These are phyloP conservation scores for Lucilia sericata DNA, from an alignment of 1,140 invertebrate genomes.

Conservation along the genomic window DNA sequence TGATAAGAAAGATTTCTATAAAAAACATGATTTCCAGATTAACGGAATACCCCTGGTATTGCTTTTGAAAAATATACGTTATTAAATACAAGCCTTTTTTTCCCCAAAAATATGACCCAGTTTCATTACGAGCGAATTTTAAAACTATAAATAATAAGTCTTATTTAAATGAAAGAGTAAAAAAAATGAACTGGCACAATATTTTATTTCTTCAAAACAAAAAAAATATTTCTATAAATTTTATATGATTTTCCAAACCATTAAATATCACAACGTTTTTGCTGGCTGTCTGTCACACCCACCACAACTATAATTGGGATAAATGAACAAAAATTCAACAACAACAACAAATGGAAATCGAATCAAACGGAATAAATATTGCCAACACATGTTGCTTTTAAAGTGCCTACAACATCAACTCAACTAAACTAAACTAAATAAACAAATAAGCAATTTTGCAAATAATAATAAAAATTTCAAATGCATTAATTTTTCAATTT, in stretches of 20 bases:
- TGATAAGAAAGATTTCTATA: too few species aligned
- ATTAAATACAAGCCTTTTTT: neutral
- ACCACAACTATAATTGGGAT: conserved; percentile 14
- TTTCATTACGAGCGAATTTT: neutral
- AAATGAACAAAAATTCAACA: neutral
- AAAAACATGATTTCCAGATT: neutral
- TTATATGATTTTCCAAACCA: conserved; percentile 31
- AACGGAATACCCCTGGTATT: neutral
- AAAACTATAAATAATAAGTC: conserved; percentile 34
- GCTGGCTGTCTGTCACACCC: conserved; percentile 13
- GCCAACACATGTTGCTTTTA: neutral
- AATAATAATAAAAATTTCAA: conserved; percentile 9
- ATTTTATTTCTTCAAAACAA: neutral
- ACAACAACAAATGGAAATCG: conserved; percentile 6
- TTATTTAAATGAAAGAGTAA: neutral
- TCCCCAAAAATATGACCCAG: neutral
- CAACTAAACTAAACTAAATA: neutral
- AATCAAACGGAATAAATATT: neutral
- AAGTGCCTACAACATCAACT: neutral
- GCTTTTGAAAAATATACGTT: neutral
- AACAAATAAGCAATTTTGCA: conserved; percentile 8
- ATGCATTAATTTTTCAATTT: conserved; percentile 32
- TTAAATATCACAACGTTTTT: conserved; percentile 10
- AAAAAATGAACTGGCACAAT: conserved; percentile 14
- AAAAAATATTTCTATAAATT: neutral